These are phyloP conservation scores for Macquaria ambigua DNA, from an alignment of 2,113 vertebrate genomes.

Conservation along the genomic window DNA sequence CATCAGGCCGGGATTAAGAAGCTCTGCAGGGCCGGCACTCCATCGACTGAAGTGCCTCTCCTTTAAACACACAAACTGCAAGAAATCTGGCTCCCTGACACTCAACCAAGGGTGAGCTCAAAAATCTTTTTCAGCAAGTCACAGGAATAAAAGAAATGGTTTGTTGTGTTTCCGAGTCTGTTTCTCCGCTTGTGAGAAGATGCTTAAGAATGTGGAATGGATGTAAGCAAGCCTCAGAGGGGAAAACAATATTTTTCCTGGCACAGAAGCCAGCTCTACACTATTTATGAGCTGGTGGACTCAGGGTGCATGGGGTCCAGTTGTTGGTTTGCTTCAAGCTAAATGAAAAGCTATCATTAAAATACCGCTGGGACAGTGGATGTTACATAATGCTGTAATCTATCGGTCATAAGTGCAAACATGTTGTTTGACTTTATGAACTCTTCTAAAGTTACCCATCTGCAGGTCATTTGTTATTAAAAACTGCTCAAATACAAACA, in stretches of 20 bases:
- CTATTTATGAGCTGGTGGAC: slow-evolving; percentile 60
- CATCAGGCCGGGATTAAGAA: slow-evolving; percentile 79
- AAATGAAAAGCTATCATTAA: slow-evolving; percentile 46
- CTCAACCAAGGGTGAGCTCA: no score
- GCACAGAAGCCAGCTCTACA: slow-evolving; percentile 49
- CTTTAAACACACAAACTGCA: slow-evolving; percentile 51
- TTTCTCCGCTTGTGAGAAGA: slow-evolving; percentile 13
- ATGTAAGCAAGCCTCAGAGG: slow-evolving; percentile 34
- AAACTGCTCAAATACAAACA: slow-evolving; percentile 13
- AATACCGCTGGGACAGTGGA: background rate
- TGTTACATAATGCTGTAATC: slow-evolving; percentile 30
- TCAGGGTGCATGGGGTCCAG: slow-evolving; percentile 49
- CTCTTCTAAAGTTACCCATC: background rate
- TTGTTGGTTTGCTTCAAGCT: slow-evolving; percentile 48
- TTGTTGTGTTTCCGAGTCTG: background rate
- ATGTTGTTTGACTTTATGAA: background rate
- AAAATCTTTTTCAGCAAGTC: background rate
- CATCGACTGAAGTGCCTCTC: slow-evolving; percentile 52
- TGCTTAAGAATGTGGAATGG: slow-evolving; percentile 28
- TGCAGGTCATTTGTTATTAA: background rate
- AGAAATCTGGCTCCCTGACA: slow-evolving; percentile 23
- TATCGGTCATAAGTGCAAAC: background rate
- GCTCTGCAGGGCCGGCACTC: slow-evolving; percentile 59
- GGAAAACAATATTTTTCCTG: slow-evolving; percentile 64
- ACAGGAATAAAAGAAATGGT: background rate